A percentile compares a stretch with the other conserved stretches of the same genome.
These are phyloP conservation scores for Pristionchus arcanus DNA, from an alignment of 2,888 invertebrate species.

Conservation along the genomic window DNA sequence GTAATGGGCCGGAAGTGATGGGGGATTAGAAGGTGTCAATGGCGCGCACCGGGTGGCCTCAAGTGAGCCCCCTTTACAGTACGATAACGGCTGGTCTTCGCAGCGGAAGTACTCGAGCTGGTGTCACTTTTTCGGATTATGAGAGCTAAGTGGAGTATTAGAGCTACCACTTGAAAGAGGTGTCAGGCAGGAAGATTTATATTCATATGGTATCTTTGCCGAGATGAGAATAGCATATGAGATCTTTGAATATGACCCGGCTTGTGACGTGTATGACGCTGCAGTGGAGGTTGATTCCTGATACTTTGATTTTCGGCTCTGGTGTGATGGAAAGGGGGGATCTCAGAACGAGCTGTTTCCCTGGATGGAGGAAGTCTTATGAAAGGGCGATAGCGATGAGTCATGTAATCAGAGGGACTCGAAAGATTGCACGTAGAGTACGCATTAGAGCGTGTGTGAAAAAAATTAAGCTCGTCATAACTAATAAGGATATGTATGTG, in stretches of 20 bases:
- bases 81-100: not conserved
- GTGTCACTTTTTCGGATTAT: not conserved
- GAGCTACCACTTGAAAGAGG: not conserved
- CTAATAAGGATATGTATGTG: not conserved
- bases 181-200: not conserved
- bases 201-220: constrained; percentile 18
- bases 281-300: not conserved
- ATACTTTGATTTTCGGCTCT: not conserved
- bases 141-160: constrained; percentile 16
- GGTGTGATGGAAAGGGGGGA: not conserved
- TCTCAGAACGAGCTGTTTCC: not conserved
- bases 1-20: constrained; percentile 48
- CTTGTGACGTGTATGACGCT: not conserved
- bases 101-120: constrained; percentile 4
- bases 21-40: constrained; percentile 14
- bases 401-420: not conserved
- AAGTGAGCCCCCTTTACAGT: not conserved
- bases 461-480: not conserved
- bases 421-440: not conserved
- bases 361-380: not conserved
- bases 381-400: not conserved
- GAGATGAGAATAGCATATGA: not conserved
- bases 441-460: not conserved
- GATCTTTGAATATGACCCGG: not conserved
- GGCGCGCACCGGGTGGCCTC: constrained; percentile 36